Evolutionary conservation across 1,140 invertebrate genomes (phyloP).

Genomic region (Cyclina sinensis): DNA sequence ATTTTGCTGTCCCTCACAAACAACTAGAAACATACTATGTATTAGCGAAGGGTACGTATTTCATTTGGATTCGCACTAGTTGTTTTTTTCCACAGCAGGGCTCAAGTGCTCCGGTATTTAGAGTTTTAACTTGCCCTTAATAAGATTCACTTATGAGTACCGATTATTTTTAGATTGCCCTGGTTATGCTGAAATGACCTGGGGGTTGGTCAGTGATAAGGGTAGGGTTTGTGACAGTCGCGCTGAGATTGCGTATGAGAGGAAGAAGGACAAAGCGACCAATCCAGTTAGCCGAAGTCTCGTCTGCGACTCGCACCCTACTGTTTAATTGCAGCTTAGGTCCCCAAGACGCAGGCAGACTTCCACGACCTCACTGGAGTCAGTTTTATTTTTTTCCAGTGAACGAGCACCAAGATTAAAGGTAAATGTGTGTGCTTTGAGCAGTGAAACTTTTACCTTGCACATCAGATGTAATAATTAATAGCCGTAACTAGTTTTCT

Average conservation of each 20-base stretch:
- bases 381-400: not conserved
- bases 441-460: too few species aligned
- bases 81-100: too few species aligned
- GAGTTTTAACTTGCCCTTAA: too few species aligned
- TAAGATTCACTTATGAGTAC: too few species aligned
- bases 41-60: too few species aligned
- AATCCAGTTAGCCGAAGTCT: not conserved
- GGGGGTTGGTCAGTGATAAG: not conserved
- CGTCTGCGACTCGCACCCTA: not conserved
- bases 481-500: too few species aligned
- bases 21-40: too few species aligned
- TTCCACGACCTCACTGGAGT: not conserved
- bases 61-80: too few species aligned
- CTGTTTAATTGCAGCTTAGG: not conserved
- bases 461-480: too few species aligned
- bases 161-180: not conserved
- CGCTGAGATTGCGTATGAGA: not conserved
- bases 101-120: too few species aligned
- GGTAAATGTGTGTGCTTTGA: too few species aligned
- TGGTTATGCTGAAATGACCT: not conserved
- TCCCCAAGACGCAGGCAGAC: not conserved
- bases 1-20: too few species aligned
- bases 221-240: not conserved
- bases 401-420: not conserved
- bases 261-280: not conserved